Evolutionary conservation across 2,797 vertebrate species (phyloP).

Genomic region (Typhlichthys eigenmanni): DNA sequence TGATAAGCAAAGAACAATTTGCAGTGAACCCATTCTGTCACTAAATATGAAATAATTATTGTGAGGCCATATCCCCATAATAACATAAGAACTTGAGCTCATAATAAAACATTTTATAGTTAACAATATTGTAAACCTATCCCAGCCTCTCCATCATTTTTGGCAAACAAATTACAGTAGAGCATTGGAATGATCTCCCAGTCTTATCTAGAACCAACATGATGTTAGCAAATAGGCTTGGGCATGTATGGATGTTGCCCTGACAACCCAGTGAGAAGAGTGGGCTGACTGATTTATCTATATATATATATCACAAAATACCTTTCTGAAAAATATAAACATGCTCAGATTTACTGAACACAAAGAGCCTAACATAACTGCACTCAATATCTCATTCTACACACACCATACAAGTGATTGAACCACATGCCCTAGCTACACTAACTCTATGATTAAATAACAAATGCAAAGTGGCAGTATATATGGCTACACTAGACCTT

Average conservation of each 20-base stretch:
- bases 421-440: background rate
- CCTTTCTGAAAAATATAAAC: slow-evolving; percentile 40
- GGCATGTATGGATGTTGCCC: slow-evolving; percentile 7
- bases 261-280: slow-evolving; percentile 23
- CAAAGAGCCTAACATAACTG: background rate
- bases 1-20: no score
- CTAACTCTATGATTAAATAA: slow-evolving; percentile 42
- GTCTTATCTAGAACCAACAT: slow-evolving; percentile 25
- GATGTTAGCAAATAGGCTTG: slow-evolving; percentile 24
- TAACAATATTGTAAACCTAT: slow-evolving; percentile 44
- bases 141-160: slow-evolving; percentile 34
- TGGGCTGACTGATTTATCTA: slow-evolving; percentile 51
- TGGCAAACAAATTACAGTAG: slow-evolving; percentile 45
- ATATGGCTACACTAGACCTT: slow-evolving; percentile 40
- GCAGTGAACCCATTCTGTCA: no score
- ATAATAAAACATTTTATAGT: slow-evolving; percentile 27
- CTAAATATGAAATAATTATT: slow-evolving; percentile 17
- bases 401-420: background rate
- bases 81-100: slow-evolving; percentile 62
- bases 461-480: slow-evolving; percentile 37
- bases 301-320: slow-evolving; percentile 15
- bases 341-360: slow-evolving; percentile 26
- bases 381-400: background rate
- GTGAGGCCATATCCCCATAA: slow-evolving; percentile 23
- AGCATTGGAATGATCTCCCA: slow-evolving; percentile 17